Conservation (phyloP, 2,888 invertebrate genomes). For the Polylopha cassiicola region DNA sequence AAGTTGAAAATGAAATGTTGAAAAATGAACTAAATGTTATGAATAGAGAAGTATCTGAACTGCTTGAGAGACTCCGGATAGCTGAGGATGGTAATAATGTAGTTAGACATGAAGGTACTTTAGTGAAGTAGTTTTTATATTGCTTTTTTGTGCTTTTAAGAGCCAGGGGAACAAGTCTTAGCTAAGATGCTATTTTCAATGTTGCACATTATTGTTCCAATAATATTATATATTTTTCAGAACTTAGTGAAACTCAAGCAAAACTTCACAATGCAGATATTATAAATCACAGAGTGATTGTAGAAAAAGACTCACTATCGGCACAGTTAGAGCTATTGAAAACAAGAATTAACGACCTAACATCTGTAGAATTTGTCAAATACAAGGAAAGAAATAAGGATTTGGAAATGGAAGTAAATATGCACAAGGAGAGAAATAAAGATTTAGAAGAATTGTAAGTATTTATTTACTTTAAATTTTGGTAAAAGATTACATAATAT, state of each 20-base stretch:
- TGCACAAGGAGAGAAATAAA: constrained; percentile 41
- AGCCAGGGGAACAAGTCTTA: too few species aligned
- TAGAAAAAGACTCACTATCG: constrained; percentile 41
- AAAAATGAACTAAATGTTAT: constrained; percentile 67
- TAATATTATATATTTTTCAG: constrained; percentile 31
- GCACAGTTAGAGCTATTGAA: constrained; percentile 45
- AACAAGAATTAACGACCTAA: constrained; percentile 40
- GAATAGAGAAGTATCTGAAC: constrained; percentile 55
- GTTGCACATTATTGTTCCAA: not conserved
- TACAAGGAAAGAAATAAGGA: constrained; percentile 40
- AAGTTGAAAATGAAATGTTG: constrained; percentile 66
- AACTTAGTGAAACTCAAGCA: constrained; percentile 36
- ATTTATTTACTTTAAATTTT: not conserved
- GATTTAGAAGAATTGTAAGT: constrained; percentile 55
- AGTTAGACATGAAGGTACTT: constrained; percentile 38
- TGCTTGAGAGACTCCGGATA: constrained; percentile 46
- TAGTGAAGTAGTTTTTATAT: constrained; percentile 7
- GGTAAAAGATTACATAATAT: not conserved
- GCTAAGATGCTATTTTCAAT: constrained; percentile 3
- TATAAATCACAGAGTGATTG: constrained; percentile 29
- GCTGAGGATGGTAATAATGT: constrained; percentile 61
- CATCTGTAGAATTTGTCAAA: constrained; percentile 36
- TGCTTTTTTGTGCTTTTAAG: too few species aligned
- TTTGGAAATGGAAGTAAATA: constrained; percentile 39
- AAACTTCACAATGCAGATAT: constrained; percentile 36